Evolutionary conservation across 1,140 invertebrate species (phyloP), one percentile per base, ranked within the genome.

Genomic region (Cotesia vestalis): DNA sequence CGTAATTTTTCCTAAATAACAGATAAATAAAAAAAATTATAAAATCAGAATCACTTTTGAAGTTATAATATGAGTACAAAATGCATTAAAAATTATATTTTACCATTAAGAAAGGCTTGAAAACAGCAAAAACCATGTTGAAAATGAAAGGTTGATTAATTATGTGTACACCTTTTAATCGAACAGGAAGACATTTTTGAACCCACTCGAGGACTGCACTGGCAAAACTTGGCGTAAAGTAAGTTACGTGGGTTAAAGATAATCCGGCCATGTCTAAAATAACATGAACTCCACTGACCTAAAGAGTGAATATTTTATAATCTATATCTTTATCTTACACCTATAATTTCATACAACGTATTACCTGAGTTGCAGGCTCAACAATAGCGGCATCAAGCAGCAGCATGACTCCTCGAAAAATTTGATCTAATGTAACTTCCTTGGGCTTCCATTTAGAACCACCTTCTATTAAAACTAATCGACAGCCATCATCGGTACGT

Each of bases 61-160:
- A 17, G n/a, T 36, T 35, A 17, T 35, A 52, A 63, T 20, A 35
- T 40, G 4, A 46, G 40, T 46, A 46, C 40, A 0, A 46, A 6
- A 8, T 11, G 40, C 27, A 46, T 46, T 6, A 46, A 46, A n/a
- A 64, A 64, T 2, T 4, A 36, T n/a, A 38, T 36, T 35, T 14
- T 78, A 86, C 84, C 71, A 83, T 68, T 20, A 96, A 87, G 80
- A 95, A 94, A 17, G 91, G 92, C 81, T 94, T 95, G 79, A 94
- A 92, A 51, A 95, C 87, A 52, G 91, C 89, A 77, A 91, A 94
- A 2, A 93, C 87, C 79, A 93, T 91, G 78, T 93, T 94, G 78
- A 95, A 92, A 34, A 95, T 87, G 76, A 89, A 91, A 1, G 93
- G 92, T 80, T 95, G 94, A 84, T 95, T 94, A 11, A 95, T 87